These are phyloP conservation scores for Chanos chanos DNA, from an alignment of 2,797 vertebrate genomes.

Conservation along the genomic window DNA sequence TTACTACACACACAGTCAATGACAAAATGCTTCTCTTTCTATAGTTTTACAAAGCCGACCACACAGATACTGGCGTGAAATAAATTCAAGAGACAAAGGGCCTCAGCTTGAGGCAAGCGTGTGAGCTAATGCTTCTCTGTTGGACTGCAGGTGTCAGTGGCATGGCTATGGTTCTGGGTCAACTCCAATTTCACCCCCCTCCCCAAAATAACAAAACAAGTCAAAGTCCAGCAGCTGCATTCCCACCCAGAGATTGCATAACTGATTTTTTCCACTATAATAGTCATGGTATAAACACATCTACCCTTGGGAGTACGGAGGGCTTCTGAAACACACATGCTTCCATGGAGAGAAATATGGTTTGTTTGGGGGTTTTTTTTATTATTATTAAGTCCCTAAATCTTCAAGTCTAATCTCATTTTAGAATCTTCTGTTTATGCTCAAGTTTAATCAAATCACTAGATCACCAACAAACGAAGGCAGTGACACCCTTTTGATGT, in stretches of 20 bases:
- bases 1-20: not conserved
- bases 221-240: not conserved
- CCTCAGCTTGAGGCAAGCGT: no score
- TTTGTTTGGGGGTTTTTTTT: no score
- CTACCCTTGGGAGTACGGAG: conserved; percentile 50
- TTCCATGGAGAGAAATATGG: no score
- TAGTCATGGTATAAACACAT: conserved; percentile 62
- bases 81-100: no score
- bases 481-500: no score
- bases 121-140: no score
- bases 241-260: conserved; percentile 50
- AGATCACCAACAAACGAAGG: no score
- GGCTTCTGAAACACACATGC: conserved; percentile 54
- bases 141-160: conserved; percentile 9
- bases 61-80: no score
- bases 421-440: no score
- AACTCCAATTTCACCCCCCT: not conserved
- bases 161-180: not conserved
- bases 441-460: no score
- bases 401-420: no score
- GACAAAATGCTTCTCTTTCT: not conserved
- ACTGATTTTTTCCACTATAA: conserved; percentile 57
- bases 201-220: conserved; percentile 2
- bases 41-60: not conserved
- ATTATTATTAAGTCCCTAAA: no score